Evolutionary conservation across 2,797 vertebrate genomes (phyloP), one percentile per base, ranked within the genome.

Genomic region (Scarus forsteni): DNA sequence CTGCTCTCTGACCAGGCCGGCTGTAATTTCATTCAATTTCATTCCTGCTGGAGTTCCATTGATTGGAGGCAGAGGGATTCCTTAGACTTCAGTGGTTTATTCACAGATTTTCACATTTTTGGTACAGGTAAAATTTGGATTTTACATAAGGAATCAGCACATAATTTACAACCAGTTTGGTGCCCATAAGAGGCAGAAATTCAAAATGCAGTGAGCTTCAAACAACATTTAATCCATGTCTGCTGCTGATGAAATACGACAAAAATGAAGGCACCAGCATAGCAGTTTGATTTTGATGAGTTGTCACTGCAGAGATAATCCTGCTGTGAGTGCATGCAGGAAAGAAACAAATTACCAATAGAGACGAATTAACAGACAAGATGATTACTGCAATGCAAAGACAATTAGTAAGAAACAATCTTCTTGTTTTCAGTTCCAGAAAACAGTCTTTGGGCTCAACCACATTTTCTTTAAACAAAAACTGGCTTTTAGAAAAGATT

Each of bases 1-100:
- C 13, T 1, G 2, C 27, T 0, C 46, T 40, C 11, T 8, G 34
- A 62, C 38, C 59, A 45, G 50, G 58, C n/a, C 14, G 6, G 16
- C 16, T 38, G 15, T 63, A 6, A 67, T 61, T 73, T 54, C 9
- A 51, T 61, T 49, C 55, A 45, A 5, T 27, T 27, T 27, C 27
- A 11, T 14, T 11, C 6, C 35, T 15, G 19, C 14, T n/a, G 40
- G 36, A 39, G 8, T 36, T 9, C 14, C 49, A 63, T 10, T 16
- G 27, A 55, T 38, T 38, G 15, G 35, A 55, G 49, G 53, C 44
- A 48, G 13, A 53, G 13, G 49, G 16, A 16, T 38, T 27, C 10
- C 75, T 77, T 7, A 34, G 1, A 39, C 35, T 4, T 19, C 9
- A 15, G 1, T 59, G 35, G 43, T 63, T 81, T 80, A 77, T 69